Evolutionary conservation across 2,888 invertebrate species (phyloP), one percentile per base, ranked within the genome.

Genomic region (Xylota segnis): DNA sequence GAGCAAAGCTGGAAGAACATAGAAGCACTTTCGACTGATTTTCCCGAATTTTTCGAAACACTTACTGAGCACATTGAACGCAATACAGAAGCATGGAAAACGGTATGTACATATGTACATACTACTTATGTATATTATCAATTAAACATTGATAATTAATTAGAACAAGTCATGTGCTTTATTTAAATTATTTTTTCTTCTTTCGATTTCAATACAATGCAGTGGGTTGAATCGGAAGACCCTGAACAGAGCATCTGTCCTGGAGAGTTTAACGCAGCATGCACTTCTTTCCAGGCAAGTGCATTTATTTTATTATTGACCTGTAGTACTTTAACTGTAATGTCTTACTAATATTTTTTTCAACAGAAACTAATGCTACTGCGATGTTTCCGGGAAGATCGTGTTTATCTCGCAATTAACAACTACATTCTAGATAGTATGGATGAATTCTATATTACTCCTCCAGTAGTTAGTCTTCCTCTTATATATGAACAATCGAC

Each of bases 371-470:
- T 98, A 68, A 96, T 98, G 96, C 90, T 98, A 77, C 93, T 98
- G 66, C 94, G 98, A 16, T 98, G 98, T 91, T 97, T 98, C 93
- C 94, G 98, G 27, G 95, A 97, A 16, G 98, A 98, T 93, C 94
- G 98, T 84, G 96, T 98, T 71, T 97, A 96, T 93, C 94, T 96
- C 88, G 96, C 96, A n/a, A 94, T 98, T 87, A 96, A 96, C 34
- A 95, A 96, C 90, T 98, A 96, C 91, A 96, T 98, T 89, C 95
- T 95, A 4, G 93, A 94, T 88, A 95, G 95, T 6, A 97, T 98
- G 96, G 97, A 97, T 52, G 96, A 97, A 92, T 95, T 96, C 91
- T 98, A 95, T 90, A 96, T 98, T 81, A 97, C 97, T 65, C 97
- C 98, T 16, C 98, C 98, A 0, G 96, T 96, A 89, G 91, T 91